These are phyloP conservation scores for Tenthredo distinguenda DNA, from an alignment of 2,888 invertebrate genomes.

Conservation along the genomic window DNA sequence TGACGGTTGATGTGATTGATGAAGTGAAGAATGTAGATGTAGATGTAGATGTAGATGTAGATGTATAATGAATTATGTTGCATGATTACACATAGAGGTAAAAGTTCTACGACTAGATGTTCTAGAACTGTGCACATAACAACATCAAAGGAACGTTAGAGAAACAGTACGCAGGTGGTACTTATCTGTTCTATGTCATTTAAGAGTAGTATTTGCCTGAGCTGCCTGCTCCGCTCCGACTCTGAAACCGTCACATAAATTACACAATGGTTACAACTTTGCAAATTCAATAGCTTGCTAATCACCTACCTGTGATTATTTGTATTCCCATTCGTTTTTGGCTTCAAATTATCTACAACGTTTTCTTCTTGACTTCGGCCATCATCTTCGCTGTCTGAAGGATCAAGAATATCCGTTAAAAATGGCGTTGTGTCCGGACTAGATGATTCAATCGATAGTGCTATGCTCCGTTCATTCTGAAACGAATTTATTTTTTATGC, in stretches of 20 bases:
- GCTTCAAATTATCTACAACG: constrained; percentile 55
- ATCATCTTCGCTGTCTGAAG: constrained; percentile 64
- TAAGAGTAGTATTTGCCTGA: constrained; percentile 40
- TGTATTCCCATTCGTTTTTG: constrained; percentile 62
- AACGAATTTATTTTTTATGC: neutral
- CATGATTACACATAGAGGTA: constrained; percentile 49
- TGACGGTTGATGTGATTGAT: constrained; percentile 51
- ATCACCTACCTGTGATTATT: constrained; percentile 63
- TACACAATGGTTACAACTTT: neutral
- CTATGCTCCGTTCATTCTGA: constrained; percentile 71
- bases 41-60: constrained; percentile 54
- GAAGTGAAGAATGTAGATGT: constrained; percentile 43
- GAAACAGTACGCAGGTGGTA: constrained; percentile 64
- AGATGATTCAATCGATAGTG: constrained; percentile 65
- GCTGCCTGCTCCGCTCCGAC: constrained; percentile 35
- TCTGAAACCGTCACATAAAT: constrained; percentile 13
- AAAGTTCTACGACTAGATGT: constrained; percentile 64
- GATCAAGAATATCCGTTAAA: constrained; percentile 64
- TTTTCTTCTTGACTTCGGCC: constrained; percentile 55
- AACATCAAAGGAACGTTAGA: constrained; percentile 68
- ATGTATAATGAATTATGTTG: constrained; percentile 53
- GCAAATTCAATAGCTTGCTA: neutral
- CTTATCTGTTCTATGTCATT: constrained; percentile 65
- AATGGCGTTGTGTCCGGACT: constrained; percentile 62
- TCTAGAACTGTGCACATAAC: constrained; percentile 69